These are phyloP conservation scores for Hyperoplus lanceolatus DNA, from an alignment of 2,797 vertebrate genomes.

Conservation along the genomic window DNA sequence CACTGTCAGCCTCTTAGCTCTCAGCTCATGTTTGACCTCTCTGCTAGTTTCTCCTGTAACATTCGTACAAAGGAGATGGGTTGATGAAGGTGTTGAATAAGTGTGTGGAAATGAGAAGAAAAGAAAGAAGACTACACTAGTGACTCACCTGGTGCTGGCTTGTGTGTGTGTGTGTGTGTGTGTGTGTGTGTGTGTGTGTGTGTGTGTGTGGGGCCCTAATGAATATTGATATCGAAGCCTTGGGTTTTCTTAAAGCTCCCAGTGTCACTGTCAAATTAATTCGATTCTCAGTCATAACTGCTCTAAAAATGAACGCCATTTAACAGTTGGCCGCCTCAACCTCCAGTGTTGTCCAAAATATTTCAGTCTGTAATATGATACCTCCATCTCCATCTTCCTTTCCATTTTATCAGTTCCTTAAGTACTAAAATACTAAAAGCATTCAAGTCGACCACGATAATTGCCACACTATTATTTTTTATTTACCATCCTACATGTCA, in stretches of 20 bases:
- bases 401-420: neutral
- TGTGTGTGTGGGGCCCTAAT: conserved; percentile 27
- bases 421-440: too few relatives aligned
- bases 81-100: conserved; percentile 21
- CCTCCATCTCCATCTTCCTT: neutral
- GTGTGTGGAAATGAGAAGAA: conserved; percentile 4
- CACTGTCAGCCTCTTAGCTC: neutral
- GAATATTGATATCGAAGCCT: conserved; percentile 9
- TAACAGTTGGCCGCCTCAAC: neutral
- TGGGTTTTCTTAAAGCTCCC: conserved; percentile 5
- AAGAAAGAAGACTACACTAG: conserved; percentile 43
- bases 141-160: conserved; percentile 65
- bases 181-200: conserved; percentile 13
- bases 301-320: neutral
- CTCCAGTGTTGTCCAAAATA: neutral
- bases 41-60: conserved; percentile 4
- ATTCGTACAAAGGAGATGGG: conserved; percentile 16
- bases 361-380: neutral
- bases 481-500: neutral
- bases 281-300: neutral
- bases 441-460: neutral
- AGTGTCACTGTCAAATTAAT: conserved; percentile 22
- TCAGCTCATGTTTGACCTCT: conserved; percentile 16
- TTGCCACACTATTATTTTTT: neutral
- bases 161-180: neutral